A percentile compares a stretch with the other conserved stretches of the same genome.
phyloP scores from a whole-genome alignment of 1,140 invertebrate species.

The Anadara kagoshimensis region DNA sequence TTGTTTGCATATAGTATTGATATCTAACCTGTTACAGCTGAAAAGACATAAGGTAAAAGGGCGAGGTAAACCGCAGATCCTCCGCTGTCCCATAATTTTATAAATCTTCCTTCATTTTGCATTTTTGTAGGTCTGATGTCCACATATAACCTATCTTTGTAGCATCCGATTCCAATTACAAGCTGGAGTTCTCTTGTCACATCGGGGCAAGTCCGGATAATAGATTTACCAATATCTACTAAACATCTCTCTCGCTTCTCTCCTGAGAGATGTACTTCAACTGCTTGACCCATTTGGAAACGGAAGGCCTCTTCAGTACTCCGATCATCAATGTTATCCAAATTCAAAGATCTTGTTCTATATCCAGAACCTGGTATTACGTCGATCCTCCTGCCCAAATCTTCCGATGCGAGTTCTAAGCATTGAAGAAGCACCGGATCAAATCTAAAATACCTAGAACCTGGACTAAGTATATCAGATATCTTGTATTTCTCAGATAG shows the following conservation, averaged over 20 bases:
- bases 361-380: not conserved
- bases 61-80: too few species aligned
- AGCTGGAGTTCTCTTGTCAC: not conserved
- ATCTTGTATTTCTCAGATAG: not conserved
- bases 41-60: too few species aligned
- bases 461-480: too few species aligned
- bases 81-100: too few species aligned
- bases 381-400: not conserved
- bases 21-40: too few species aligned
- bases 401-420: slow-evolving; percentile 5
- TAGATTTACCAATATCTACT: not conserved
- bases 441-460: not conserved
- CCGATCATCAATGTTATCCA: slow-evolving; percentile 1
- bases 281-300: not conserved
- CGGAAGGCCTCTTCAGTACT: not conserved
- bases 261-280: too few species aligned
- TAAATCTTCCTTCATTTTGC: too few species aligned
- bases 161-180: not conserved
- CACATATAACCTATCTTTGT: slow-evolving; percentile 4
- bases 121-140: too few species aligned
- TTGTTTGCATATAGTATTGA: too few species aligned
- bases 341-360: slow-evolving; percentile 3
- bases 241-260: not conserved
- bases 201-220: not conserved
- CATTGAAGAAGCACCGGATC: not conserved